Percentiles rank a stretch among this genome's conserved stretches.
phyloP scores from a whole-genome alignment of 2,797 vertebrate species.

The Neosilurus mollespiculum region DNA sequence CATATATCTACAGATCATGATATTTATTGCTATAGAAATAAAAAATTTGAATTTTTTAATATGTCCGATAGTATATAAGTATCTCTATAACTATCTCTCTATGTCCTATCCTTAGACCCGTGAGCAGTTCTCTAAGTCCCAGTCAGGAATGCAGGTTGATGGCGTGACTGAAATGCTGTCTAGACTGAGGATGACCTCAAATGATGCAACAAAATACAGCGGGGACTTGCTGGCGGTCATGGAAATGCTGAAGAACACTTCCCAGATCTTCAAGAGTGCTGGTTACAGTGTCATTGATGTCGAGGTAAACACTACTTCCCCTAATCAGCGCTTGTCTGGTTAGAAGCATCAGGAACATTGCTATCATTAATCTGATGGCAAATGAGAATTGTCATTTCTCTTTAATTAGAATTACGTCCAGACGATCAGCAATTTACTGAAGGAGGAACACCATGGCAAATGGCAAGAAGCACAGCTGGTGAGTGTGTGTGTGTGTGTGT shows the following conservation, averaged over 20 bases:
- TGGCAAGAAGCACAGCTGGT: slow-evolving; percentile 98
- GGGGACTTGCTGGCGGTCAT: slow-evolving; percentile 91
- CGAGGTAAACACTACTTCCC: slow-evolving; percentile 73
- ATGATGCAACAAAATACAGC: slow-evolving; percentile 90
- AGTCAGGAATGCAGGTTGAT: slow-evolving; percentile 81
- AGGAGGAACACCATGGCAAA: slow-evolving; percentile 91
- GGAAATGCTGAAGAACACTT: slow-evolving; percentile 89
- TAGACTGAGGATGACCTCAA: slow-evolving; percentile 87
- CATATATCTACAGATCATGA: not conserved
- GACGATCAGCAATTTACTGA: slow-evolving; percentile 94
- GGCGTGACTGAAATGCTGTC: slow-evolving; percentile 89
- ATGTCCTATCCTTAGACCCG: slow-evolving; percentile 73
- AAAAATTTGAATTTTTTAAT: not conserved
- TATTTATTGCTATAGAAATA: not conserved
- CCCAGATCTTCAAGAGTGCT: slow-evolving; percentile 85
- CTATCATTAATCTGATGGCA: not conserved
- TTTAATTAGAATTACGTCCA: slow-evolving; percentile 90
- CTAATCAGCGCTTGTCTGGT: not conserved
- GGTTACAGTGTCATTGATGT: slow-evolving; percentile 85
- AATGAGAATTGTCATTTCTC: slow-evolving; percentile 19
- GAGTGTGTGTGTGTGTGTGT: slow-evolving; percentile 71
- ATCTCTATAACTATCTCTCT: not conserved
- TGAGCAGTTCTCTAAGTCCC: slow-evolving; percentile 85
- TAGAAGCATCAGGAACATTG: not conserved
- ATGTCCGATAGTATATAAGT: not conserved